These are phyloP conservation scores for Portevinia maculata DNA, from an alignment of 2,888 invertebrate genomes.

Conservation along the genomic window DNA sequence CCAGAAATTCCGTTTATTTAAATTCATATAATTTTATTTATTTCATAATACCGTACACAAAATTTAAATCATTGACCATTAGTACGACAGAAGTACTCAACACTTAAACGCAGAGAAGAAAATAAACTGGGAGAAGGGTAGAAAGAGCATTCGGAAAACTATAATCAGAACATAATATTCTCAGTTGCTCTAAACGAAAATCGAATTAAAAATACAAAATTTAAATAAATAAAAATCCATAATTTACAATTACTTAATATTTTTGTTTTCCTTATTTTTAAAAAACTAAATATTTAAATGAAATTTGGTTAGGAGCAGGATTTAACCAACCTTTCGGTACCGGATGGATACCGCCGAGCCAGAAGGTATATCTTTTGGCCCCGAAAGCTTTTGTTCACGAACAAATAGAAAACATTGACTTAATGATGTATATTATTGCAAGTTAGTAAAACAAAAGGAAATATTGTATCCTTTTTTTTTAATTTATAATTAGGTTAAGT, in stretches of 20 bases:
- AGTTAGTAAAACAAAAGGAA: slow-evolving; percentile 37
- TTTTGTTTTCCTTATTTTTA: slow-evolving; percentile 25
- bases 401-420: slow-evolving; percentile 73
- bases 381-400: slow-evolving; percentile 76
- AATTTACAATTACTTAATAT: slow-evolving; percentile 14
- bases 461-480: slow-evolving; percentile 11
- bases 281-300: slow-evolving; percentile 2
- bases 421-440: slow-evolving; percentile 61
- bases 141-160: slow-evolving; percentile 59
- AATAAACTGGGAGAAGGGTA: slow-evolving; percentile 19
- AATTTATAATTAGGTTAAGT: slow-evolving; percentile 24
- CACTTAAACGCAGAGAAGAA: slow-evolving; percentile 62
- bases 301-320: slow-evolving; percentile 59
- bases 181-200: slow-evolving; percentile 46
- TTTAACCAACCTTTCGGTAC: slow-evolving; percentile 78
- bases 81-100: slow-evolving; percentile 64
- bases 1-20: slow-evolving; percentile 45
- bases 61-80: slow-evolving; percentile 46
- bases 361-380: slow-evolving; percentile 79
- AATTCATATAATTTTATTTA: slow-evolving; percentile 31
- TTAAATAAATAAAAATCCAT: neutral
- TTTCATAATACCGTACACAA: slow-evolving; percentile 26
- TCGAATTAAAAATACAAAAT: neutral
- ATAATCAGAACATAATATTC: slow-evolving; percentile 48
- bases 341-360: slow-evolving; percentile 78